Evolutionary conservation across 2,113 vertebrate genomes (phyloP), one percentile per base, ranked within the genome.

Genomic region (Plestiodon gilberti): DNA sequence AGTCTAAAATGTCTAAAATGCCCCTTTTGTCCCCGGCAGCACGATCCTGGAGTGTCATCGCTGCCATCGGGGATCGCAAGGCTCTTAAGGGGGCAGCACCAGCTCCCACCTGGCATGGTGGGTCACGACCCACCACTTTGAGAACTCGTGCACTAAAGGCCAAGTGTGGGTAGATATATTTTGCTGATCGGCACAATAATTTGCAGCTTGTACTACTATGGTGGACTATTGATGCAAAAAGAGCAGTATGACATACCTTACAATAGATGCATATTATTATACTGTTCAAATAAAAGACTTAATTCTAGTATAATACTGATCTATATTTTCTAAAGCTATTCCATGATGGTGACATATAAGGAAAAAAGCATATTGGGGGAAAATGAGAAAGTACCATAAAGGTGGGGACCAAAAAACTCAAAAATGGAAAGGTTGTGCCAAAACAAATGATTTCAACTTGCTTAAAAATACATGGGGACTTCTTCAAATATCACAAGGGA

Each of bases 401-500:
- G 93, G 75, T 40, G 25, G 55, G 15, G 30, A 62, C 30, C 20
- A 91, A 87, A 6, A 65, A 61, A 81, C 2, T 10, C 55, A 4
- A 81, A 35, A 33, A 52, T 79, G 92, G 88, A 14, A 25, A 55
- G 69, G 62, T 22, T 86, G 85, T 90, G 87, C 48, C 90, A 91
- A 94, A 96, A 90, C 77, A 93, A 94, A 95, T 91, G 84, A 91
- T 90, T 92, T 83, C 92, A 59, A 86, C 77, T 90, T 90, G 17
- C 55, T 85, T 85, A 93, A 93, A 93, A 95, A 89, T 92, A 91
- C 35, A 82, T 91, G 80, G 80, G 82, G 15, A 74, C 25, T 94
- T 90, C 93, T 95, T 95, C 90, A 89, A 90, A 48, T 92, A 94
- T 91, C 92, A 93, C 94, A 88, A 94, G 73, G 78, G 91, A 86